Base-by-base conservation (phyloP, 2,113 vertebrate genomes). In the Camelus dromedarius region DNA sequence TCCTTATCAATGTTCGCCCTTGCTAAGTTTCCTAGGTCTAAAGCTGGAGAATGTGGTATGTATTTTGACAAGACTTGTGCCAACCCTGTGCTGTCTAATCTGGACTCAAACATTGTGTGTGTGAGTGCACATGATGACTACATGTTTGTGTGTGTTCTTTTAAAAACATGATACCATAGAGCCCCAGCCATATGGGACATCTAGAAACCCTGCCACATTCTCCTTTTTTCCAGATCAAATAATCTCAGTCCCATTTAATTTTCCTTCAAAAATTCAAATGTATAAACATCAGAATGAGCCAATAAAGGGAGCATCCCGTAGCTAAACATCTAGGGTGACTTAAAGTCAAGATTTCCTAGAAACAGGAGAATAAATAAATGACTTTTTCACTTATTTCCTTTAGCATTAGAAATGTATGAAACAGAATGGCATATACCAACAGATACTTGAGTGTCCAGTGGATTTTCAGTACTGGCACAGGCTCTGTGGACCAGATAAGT, bases 181-280 rank as follows among this genome's bases (percentile, higher is more conserved):
- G 92, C 24, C 48, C 8, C 66, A 54, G 46, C 50, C 64, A 83
- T 86, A 86, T 83, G 70, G 38, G 14, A 91, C 73, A 93, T 89
- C 32, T 93, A 79, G 56, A 91, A 97, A 91, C 48, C n/a, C 82
- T 96, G 88, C 46, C 83, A 95, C 93, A 79, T 84, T 89, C 42
- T 8, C 60, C n/a, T 32, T 93, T 93, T 89, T 56, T 72, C 69
- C 70, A 76, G 66, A 93, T 92, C 66, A 92, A 97, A 95, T 95
- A 93, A 87, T 95, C 58, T 30, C 38, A 92, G 38, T 83, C 42
- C 60, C 52, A 46, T 67, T 97, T 96, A 76, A 85, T 79, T 95
- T 93, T 93, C 32, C 73, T 96, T 93, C 73, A 89, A 83, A 95
- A 89, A 86, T 35, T 92, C 79, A 92, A 60, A 89, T 92, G 66